Evolutionary conservation across 2,797 vertebrate species (phyloP), one percentile per base, ranked within the genome.

Genomic region (Spinus pinus): DNA sequence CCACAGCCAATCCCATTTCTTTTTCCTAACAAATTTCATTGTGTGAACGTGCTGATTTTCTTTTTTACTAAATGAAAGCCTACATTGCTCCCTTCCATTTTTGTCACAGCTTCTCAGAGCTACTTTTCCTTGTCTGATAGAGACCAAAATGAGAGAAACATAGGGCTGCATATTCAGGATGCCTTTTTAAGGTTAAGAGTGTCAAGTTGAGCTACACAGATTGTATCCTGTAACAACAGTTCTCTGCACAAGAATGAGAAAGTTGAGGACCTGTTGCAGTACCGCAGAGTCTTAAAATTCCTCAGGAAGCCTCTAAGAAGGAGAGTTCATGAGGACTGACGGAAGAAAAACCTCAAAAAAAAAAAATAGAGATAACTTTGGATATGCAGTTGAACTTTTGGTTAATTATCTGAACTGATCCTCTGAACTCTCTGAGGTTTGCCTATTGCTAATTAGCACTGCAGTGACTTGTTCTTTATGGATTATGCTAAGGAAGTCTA

Each of bases 331-430:
- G 49, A 80, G 77, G 72, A 95, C 47, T 1, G 0, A 50, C 82
- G 71, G 71, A 84, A 84, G 81, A 93, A 93, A 93, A 93, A 83
- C 53, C 66, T 81, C 30, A 30, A 41, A 90, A 86, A 41, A 41
- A 86, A 66, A 91, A 70, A 69, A 33, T 41, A 60, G 54, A 75
- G 47, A 88, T 95, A 96, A 94, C 66, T 96, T 93, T 61, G 82
- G 85, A 95, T 95, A 90, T 89, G 95, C 86, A 89, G 96, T 84
- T 96, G 93, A 97, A 97, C 92, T 96, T 97, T 93, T 90, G 85
- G 57, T 94, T 96, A 96, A 97, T 97, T 97, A 97, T 96, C 87
- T 95, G 90, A 96, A 96, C 92, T 95, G 95, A 97, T 97, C 95
- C 95, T 87, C 93, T 96, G 95, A 97, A 97, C 96, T 97, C 94